Base-by-base conservation (phyloP, 2,797 vertebrate species). In the Eidolon dupreanum region DNA sequence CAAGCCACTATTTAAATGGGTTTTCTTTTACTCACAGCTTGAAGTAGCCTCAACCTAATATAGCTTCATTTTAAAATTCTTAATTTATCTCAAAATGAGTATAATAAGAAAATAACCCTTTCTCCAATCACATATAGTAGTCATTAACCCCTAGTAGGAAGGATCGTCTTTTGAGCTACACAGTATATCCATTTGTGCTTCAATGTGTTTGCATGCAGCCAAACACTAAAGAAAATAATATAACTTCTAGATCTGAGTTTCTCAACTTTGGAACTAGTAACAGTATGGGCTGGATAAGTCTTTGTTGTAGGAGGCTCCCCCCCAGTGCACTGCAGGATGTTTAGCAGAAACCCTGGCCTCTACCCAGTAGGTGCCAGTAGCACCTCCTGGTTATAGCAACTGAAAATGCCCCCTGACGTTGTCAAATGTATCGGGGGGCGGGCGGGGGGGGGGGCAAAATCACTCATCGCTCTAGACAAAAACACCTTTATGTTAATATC, bases 1-100 rank as follows among this genome's bases (percentile, higher is more conserved):
- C 55, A 96, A 94, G n/a, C 15, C n/a, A 83, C 13, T 51, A 83
- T 65, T 97, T 89, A 89, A 75, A 15, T 77, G 49, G 12, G 12
- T 73, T 96, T 88, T 90, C 33, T 70, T 92, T 93, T 53, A 93
- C 38, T 83, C n/a, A 65, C 9, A 96, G n/a, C 6, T 88, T 8
- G 3, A 96, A 88, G 19, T 43, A 73, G 36, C 71, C 15, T 70
- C 55, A 65, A 88, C 17, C 46, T 43, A 13, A 94, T 36, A 84
- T 2, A 89, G 11, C 22, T 87, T 94, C 71, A 87, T 70, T 87
- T 92, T 31, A 33, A 87, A 93, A 81, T 53, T 88, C 43, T 78
- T 68, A 89, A 86, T 85, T 66, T 85, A 92, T 13, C 49, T 79
- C 55, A 85, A 84, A 81, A 84, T 79, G 17, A 83, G 41, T 57